phyloP scores from a whole-genome alignment of 2,888 invertebrate species.

The Microctonus brassicae region DNA sequence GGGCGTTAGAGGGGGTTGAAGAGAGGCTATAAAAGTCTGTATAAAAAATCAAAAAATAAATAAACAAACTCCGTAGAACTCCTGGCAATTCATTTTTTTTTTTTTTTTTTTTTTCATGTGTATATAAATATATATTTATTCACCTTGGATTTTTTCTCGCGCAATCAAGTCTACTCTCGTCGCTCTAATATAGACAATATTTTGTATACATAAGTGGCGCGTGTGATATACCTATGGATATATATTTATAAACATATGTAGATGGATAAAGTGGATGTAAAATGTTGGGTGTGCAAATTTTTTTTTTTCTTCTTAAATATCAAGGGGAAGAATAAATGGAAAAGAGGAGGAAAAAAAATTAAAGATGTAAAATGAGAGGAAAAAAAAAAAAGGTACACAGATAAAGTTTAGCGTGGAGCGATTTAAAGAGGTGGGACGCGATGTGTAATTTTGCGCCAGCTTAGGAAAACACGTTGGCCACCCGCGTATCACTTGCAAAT shows the following conservation, averaged over 20 bases:
- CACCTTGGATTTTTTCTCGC: neutral
- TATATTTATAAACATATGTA: no score
- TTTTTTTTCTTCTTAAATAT: no score
- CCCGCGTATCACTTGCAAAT: slow-evolving; percentile 67
- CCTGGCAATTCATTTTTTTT: slow-evolving; percentile 45
- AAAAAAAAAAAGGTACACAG: no score
- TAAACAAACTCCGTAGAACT: slow-evolving; percentile 37
- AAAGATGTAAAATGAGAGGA: neutral
- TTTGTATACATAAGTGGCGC: slow-evolving; percentile 5
- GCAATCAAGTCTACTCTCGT: neutral
- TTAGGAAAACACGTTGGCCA: slow-evolving; percentile 69
- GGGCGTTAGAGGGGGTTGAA: neutral
- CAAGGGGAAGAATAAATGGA: neutral
- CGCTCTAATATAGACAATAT: neutral
- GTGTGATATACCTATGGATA: no score
- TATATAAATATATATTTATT: neutral
- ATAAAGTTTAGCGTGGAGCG: no score
- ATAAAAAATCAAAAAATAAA: slow-evolving; percentile 60
- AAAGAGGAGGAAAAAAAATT: neutral
- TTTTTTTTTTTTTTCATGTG: slow-evolving; percentile 36
- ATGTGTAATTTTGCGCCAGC: slow-evolving; percentile 70
- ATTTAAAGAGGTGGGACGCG: slow-evolving; percentile 45
- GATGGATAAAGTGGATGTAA: no score
- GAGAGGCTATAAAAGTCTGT: slow-evolving; percentile 64
- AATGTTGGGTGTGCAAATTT: no score